Base-by-base conservation (phyloP, 2,113 vertebrate species). In the Amphiprion ocellaris region DNA sequence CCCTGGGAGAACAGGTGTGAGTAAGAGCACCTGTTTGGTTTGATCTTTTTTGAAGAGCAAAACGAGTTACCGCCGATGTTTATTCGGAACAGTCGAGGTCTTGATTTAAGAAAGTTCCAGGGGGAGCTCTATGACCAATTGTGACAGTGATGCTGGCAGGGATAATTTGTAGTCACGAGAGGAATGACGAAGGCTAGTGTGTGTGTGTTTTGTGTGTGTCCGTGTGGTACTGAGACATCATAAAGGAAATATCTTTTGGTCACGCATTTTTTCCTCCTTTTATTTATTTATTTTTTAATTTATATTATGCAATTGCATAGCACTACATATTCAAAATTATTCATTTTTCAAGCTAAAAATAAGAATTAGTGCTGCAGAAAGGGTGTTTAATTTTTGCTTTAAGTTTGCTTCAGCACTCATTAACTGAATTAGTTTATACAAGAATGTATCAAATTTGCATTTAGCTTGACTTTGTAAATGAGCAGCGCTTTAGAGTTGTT, bases 21-120 rank as follows among this genome's bases (percentile, higher is more conserved):
- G 87, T 90, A 89, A 93, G 93, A 92, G 90, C 93, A 93, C 86
- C 93, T 92, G 93, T 94, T 94, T 94, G 90, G 94, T 94, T 83
- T 37, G 87, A 92, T 89, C 6, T 88, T 87, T 87, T 92, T 89
- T 93, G 80, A 93, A 92, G 91, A 91, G 91, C 88, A 80, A 86
- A 90, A 87, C 69, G 63, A 92, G 87, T 93, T 91, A 89, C 89
- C 83, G 81, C 65, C 67, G 64, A 76, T 93, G 89, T 91, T 94
- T 92, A 89, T 94, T 89, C 56, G 67, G 85, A 91, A 91, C 87
- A 90, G 86, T 90, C 80, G 76, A 87, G 81, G 78, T 90, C 87
- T 81, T 85, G 66, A 91, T 90, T 92, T 63, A 56, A 79, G 56
- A 71, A 69, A 71, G 88, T 87, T 87, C 77, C 88, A 66, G 24